A percentile compares a stretch with the other conserved stretches of the same genome.
Conservation (phyloP, 2,113 vertebrate species). For the Herpetotheres cachinnans region DNA sequence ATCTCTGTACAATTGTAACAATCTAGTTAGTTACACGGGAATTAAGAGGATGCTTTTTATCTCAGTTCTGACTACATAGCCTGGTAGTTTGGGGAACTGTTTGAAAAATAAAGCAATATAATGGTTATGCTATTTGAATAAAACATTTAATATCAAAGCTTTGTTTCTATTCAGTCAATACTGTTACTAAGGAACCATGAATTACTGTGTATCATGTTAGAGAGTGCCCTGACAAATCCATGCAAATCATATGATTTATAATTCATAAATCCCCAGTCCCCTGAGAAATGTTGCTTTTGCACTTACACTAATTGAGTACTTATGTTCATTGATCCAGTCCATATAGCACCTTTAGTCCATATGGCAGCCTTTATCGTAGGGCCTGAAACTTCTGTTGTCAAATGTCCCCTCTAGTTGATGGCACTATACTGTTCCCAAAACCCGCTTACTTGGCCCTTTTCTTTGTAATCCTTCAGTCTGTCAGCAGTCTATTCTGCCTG, state of each 20-base stretch:
- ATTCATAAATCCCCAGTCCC: constrained; percentile 30
- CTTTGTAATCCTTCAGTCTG: neutral
- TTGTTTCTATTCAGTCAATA: constrained; percentile 14
- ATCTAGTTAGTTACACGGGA: neutral
- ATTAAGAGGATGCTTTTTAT: neutral
- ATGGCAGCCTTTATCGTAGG: neutral
- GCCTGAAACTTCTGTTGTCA: neutral
- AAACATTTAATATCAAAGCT: neutral
- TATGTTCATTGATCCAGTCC: constrained; percentile 45
- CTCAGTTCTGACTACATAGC: neutral
- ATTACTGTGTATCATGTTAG: constrained; percentile 19
- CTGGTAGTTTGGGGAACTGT: neutral
- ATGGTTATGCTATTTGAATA: neutral
- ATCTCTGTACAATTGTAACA: neutral
- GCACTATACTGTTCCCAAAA: neutral
- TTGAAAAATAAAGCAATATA: neutral
- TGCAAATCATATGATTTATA: constrained; percentile 50
- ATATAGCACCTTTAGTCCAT: constrained; percentile 30
- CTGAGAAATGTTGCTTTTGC: constrained; percentile 15
- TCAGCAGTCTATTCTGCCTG: neutral
- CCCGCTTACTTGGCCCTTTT: neutral
- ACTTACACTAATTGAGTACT: constrained; percentile 52
- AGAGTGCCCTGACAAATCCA: constrained; percentile 3
- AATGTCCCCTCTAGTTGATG: neutral
- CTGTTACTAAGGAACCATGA: constrained; percentile 34